phyloP scores from a whole-genome alignment of 1,140 invertebrate genomes.

The Trinorchestia longiramus region DNA sequence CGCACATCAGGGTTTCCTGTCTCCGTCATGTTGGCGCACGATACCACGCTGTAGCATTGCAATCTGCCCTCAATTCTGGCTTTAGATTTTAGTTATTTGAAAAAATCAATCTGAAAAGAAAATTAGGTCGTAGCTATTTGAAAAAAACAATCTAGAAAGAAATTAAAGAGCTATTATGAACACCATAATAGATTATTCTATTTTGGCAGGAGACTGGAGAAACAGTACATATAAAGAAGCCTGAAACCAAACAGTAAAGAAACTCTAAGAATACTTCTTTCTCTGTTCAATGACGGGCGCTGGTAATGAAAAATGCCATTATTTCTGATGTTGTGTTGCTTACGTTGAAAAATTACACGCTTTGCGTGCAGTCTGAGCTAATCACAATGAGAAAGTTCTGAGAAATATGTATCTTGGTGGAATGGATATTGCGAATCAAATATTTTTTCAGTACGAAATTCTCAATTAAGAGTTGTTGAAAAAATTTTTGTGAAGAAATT shows the following conservation, averaged over 20 bases:
- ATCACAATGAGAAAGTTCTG: background rate
- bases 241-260: background rate
- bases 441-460: background rate
- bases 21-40: background rate
- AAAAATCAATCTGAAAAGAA: background rate
- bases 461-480: background rate
- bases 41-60: background rate
- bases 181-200: background rate
- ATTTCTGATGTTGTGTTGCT: too few relatives aligned
- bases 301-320: too few relatives aligned
- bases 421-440: background rate
- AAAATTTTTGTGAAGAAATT: background rate
- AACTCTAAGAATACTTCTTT: too few relatives aligned
- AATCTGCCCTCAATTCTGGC: background rate
- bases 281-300: too few relatives aligned
- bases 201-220: background rate
- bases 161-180: background rate
- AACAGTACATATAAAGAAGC: background rate
- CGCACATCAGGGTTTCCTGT: background rate
- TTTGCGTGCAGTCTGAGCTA: too few relatives aligned
- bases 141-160: background rate
- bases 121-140: too few relatives aligned
- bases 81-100: background rate
- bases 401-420: background rate
- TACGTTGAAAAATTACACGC: too few relatives aligned